phyloP scores from a whole-genome alignment of 1,140 invertebrate species.

The Lordiphosa stackelbergi region DNA sequence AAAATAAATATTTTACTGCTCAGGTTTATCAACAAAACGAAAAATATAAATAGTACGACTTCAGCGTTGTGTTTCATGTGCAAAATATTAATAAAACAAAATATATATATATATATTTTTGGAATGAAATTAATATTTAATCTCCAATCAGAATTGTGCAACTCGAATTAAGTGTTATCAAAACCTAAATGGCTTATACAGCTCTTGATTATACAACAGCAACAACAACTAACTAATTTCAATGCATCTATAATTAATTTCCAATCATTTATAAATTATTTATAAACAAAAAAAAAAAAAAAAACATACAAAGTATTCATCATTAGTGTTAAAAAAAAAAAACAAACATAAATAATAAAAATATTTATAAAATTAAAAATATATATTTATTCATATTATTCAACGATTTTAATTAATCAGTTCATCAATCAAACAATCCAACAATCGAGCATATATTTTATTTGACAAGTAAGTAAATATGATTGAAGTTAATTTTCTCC shows the following conservation, averaged over 20 bases:
- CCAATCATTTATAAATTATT: constrained; percentile 10
- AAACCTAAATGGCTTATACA: constrained; percentile 24
- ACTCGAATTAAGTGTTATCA: constrained; percentile 29
- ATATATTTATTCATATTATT: constrained; percentile 49
- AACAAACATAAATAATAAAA: constrained; percentile 20
- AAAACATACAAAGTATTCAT: constrained; percentile 32
- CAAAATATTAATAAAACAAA: constrained; percentile 45
- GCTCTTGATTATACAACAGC: constrained; percentile 1
- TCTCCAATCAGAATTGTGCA: constrained; percentile 29
- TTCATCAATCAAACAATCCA: constrained; percentile 63
- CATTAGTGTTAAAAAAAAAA: constrained; percentile 29
- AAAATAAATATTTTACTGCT: constrained; percentile 40
- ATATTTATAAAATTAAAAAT: not conserved
- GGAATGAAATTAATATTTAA: constrained; percentile 33
- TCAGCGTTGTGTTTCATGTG: constrained; percentile 66
- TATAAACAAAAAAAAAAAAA: constrained; percentile 16
- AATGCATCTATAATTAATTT: constrained; percentile 15
- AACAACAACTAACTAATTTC: constrained; percentile 16
- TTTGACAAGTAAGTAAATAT: constrained; percentile 33
- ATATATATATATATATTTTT: constrained; percentile 60
- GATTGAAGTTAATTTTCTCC: too few species aligned
- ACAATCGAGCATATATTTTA: constrained; percentile 46
- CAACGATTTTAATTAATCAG: constrained; percentile 59
- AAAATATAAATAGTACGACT: constrained; percentile 30
- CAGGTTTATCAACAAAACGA: constrained; percentile 38